These are phyloP conservation scores for Mylabris sibirica DNA, from an alignment of 2,888 invertebrate genomes.

Conservation along the genomic window DNA sequence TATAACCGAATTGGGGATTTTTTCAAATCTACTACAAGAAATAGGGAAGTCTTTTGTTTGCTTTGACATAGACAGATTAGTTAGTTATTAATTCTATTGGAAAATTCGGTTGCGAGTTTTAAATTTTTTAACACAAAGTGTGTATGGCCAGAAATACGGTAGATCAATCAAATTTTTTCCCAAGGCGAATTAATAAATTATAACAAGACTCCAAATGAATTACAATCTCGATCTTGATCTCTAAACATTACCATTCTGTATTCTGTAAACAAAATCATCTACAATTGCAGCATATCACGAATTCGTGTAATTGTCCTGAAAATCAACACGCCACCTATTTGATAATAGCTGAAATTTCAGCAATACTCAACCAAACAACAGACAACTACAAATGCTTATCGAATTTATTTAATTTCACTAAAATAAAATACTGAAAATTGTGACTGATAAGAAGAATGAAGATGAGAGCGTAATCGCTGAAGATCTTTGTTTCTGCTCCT, in stretches of 20 bases:
- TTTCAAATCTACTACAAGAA: background rate
- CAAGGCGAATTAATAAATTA: background rate
- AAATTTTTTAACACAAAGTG: background rate
- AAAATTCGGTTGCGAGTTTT: background rate
- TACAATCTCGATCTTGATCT: background rate
- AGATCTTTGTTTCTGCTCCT: background rate
- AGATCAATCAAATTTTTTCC: background rate
- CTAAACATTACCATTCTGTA: no score
- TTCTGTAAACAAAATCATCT: no score
- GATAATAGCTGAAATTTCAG: background rate
- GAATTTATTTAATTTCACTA: background rate
- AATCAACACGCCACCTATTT: background rate
- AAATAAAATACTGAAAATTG: no score
- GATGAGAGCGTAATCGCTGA: background rate
- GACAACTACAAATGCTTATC: background rate
- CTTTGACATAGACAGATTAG: slow-evolving; percentile 28
- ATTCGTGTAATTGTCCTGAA: no score
- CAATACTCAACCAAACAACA: background rate
- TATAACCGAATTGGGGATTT: background rate
- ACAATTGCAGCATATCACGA: no score
- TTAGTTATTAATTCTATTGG: slow-evolving; percentile 16
- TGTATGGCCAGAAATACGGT: background rate
- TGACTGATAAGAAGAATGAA: no score
- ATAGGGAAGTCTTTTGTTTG: slow-evolving; percentile 19
- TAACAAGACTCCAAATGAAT: background rate